Evolutionary conservation across 2,113 vertebrate species (phyloP).

Genomic region (Eonycteris spelaea): DNA sequence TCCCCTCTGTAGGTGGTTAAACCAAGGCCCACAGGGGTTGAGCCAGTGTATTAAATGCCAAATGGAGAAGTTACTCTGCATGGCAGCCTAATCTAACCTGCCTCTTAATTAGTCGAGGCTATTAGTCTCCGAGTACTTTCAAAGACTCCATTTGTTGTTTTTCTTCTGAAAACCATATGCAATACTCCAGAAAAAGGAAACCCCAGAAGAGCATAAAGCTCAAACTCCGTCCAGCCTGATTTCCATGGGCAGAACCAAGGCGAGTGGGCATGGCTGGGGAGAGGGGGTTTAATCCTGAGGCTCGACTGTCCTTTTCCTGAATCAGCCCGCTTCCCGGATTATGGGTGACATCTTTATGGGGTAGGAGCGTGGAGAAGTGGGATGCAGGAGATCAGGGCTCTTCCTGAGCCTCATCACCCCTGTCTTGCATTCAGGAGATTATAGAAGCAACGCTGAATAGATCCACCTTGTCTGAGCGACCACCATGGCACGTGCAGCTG

Average conservation of each 20-base stretch:
- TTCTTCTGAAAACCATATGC: neutral
- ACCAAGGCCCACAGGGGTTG: constrained; percentile 35
- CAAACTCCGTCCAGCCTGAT: neutral
- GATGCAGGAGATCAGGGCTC: neutral
- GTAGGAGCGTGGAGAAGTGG: neutral
- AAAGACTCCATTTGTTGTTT: neutral
- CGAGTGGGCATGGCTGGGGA: rapidly evolving
- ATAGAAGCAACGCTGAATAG: neutral
- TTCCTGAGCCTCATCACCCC: rapidly evolving
- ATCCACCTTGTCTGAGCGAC: rapidly evolving
- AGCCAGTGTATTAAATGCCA: neutral
- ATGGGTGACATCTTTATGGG: rapidly evolving
- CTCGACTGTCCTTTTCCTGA: neutral
- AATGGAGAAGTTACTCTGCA: neutral
- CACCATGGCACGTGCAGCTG: rapidly evolving
- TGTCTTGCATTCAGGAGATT: neutral
- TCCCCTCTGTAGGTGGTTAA: constrained; percentile 45
- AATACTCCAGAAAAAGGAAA: neutral
- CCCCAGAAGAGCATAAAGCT: neutral
- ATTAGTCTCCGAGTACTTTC: neutral
- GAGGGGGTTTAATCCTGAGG: neutral
- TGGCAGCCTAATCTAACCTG: neutral
- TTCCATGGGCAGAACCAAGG: neutral
- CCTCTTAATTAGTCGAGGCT: neutral
- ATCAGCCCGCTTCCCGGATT: neutral